Percentiles rank a stretch among this genome's conserved stretches.
phyloP scores from a whole-genome alignment of 2,797 vertebrate species.

The Philypnodon macrostomus region DNA sequence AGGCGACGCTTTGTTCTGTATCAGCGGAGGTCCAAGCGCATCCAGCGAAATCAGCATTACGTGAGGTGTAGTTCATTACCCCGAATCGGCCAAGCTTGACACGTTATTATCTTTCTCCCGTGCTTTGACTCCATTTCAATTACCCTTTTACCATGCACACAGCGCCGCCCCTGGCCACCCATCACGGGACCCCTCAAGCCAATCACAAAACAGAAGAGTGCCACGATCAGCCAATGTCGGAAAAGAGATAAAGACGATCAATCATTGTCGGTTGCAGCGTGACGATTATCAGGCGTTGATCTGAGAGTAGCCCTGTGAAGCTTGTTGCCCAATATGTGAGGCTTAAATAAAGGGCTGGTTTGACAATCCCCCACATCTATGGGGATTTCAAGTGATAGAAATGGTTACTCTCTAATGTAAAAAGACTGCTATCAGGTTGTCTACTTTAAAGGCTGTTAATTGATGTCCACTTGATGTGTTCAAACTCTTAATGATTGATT shows the following conservation, averaged over 20 bases:
- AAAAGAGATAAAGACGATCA: slow-evolving; percentile 58
- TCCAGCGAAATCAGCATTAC: slow-evolving; percentile 77
- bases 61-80: slow-evolving; percentile 80
- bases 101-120: slow-evolving; percentile 81
- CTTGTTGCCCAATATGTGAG: slow-evolving; percentile 52
- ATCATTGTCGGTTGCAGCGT: slow-evolving; percentile 49
- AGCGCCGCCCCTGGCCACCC: slow-evolving; percentile 30
- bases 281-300: slow-evolving; percentile 59
- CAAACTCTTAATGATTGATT: too few relatives aligned
- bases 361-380: slow-evolving; percentile 34
- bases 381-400: slow-evolving; percentile 2
- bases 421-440: slow-evolving; percentile 10
- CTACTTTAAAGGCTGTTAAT: background rate
- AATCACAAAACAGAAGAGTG: slow-evolving; percentile 50
- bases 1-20: slow-evolving; percentile 63
- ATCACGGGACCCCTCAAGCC: slow-evolving; percentile 56
- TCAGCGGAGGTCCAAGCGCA: slow-evolving; percentile 63
- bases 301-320: slow-evolving; percentile 42
- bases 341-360: slow-evolving; percentile 64
- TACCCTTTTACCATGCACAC: slow-evolving; percentile 77
- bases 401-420: slow-evolving; percentile 7
- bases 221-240: slow-evolving; percentile 59
- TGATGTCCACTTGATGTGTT: background rate
- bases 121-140: slow-evolving; percentile 84
- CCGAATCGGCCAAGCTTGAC: slow-evolving; percentile 74